phyloP scores from a whole-genome alignment of 1,140 invertebrate species.

The Drosophila grimshawi region DNA sequence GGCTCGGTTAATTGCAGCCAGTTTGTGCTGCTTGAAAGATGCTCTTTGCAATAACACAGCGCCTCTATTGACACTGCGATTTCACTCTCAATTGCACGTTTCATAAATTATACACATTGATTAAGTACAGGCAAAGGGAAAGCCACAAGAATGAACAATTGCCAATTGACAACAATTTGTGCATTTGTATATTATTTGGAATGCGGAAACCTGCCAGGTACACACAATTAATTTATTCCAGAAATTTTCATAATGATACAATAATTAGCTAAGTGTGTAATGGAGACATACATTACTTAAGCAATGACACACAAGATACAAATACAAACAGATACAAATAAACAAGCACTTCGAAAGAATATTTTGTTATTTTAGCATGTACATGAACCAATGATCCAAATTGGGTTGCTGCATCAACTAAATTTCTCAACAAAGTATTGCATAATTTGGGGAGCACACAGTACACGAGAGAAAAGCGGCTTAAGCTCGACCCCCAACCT shows the following conservation, averaged over 20 bases:
- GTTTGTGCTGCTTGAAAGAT: not conserved
- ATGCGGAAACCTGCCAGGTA: too few species aligned
- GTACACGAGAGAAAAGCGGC: not conserved
- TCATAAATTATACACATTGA: too few species aligned
- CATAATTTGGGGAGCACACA: not conserved
- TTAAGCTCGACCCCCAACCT: too few species aligned
- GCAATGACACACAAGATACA: too few species aligned
- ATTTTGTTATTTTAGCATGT: not conserved
- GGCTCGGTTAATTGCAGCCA: conserved; percentile 4
- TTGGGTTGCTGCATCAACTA: not conserved
- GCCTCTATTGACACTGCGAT: not conserved
- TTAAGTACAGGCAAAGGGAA: too few species aligned
- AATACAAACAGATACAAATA: too few species aligned
- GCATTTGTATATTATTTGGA: too few species aligned
- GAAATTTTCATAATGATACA: too few species aligned
- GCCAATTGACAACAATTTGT: not conserved
- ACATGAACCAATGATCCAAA: not conserved
- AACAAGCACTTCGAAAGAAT: not conserved
- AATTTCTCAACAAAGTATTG: not conserved
- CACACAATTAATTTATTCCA: too few species aligned
- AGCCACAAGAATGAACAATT: not conserved
- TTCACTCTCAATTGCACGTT: not conserved
- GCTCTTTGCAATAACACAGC: not conserved
- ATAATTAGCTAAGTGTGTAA: too few species aligned
- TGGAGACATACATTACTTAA: too few species aligned